Evolutionary conservation across 1,140 invertebrate genomes (phyloP), one percentile per base, ranked within the genome.

Genomic region (Nasonia longicornis): DNA sequence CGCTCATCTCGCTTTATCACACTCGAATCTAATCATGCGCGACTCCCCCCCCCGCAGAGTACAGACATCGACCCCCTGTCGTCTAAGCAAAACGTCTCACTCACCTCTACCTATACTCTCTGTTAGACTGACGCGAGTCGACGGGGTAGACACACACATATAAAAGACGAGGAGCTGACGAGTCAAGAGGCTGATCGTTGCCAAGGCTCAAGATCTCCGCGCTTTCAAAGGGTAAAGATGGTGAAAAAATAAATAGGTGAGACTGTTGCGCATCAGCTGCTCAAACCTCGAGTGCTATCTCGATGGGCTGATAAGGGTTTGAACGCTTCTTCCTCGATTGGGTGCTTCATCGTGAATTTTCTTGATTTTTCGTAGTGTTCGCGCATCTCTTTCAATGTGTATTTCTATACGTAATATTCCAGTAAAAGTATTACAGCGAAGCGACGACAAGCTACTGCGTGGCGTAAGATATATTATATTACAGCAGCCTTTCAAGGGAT

Each of bases 21-120:
- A 69, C 20, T 70, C 31, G 67, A 67, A 67, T 70, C 67, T 70
- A 70, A 70, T 70, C 67, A 70, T 35, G 16, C 67, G 63, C 22
- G 20, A 2, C 63, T 66, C 63, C 1, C 63, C 26, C 26, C 26
- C 26, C 10, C n/a, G 58, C 14, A 0, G 58, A 63, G 58, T 63
- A 16, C 14, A n/a, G 58, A 66, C 16, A 16, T 66, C 63, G 63
- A 66, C 6, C 10, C 7, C 63, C n/a, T 26, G 63, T 16, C 48
- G 16, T 20, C 48, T 52, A 52, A 52, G 48, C 16, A 52, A 52
- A 52, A 52, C 12, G 0, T 52, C 12, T 14, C 16, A 26, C 63
- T 66, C n/a, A 26, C 10, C 22, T 10, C 3, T 66, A 26, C 63
- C n/a, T 26, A 26, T 26, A 11, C 63, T 66, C 63, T 10, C 58